A percentile compares a stretch with the other conserved stretches of the same genome.
phyloP scores from a whole-genome alignment of 1,140 invertebrate species.

The Agraylea sexmaculata region DNA sequence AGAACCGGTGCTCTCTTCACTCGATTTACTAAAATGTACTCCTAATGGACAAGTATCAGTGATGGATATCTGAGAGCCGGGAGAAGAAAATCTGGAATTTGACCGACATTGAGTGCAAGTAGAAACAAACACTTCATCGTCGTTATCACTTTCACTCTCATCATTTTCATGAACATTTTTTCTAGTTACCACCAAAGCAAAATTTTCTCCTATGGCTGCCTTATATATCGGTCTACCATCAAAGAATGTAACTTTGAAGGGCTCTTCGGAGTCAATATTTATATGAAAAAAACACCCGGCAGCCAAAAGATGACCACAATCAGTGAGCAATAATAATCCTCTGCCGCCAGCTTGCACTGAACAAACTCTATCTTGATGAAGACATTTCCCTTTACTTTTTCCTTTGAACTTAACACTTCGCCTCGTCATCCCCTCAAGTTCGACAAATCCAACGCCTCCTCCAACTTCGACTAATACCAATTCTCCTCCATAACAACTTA shows the following conservation, averaged over 20 bases:
- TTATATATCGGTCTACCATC: slow-evolving; percentile 50
- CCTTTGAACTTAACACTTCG: no score
- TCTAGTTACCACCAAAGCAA: slow-evolving; percentile 57
- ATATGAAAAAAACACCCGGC: slow-evolving; percentile 60
- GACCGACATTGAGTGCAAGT: slow-evolving; percentile 51
- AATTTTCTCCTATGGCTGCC: slow-evolving; percentile 52
- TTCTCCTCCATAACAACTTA: slow-evolving; percentile 45
- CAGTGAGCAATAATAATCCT: slow-evolving; percentile 51
- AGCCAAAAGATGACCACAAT: slow-evolving; percentile 60
- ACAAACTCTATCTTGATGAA: no score
- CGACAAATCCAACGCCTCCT: no score
- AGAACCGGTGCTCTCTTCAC: slow-evolving; percentile 40
- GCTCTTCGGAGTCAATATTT: slow-evolving; percentile 44
- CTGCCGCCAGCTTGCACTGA: slow-evolving; percentile 47
- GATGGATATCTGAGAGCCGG: slow-evolving; percentile 38
- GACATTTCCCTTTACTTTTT: no score
- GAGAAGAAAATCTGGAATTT: slow-evolving; percentile 38
- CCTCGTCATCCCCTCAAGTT: no score
- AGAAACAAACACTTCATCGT: slow-evolving; percentile 51
- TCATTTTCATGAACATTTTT: slow-evolving; percentile 38
- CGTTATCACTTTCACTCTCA: slow-evolving; percentile 50
- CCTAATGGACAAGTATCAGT: slow-evolving; percentile 38
- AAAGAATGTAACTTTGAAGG: slow-evolving; percentile 56
- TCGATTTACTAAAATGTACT: slow-evolving; percentile 38
- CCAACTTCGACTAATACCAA: slow-evolving; percentile 53